These are phyloP conservation scores for Cosmia trapezina DNA, from an alignment of 2,888 invertebrate genomes.

Conservation along the genomic window DNA sequence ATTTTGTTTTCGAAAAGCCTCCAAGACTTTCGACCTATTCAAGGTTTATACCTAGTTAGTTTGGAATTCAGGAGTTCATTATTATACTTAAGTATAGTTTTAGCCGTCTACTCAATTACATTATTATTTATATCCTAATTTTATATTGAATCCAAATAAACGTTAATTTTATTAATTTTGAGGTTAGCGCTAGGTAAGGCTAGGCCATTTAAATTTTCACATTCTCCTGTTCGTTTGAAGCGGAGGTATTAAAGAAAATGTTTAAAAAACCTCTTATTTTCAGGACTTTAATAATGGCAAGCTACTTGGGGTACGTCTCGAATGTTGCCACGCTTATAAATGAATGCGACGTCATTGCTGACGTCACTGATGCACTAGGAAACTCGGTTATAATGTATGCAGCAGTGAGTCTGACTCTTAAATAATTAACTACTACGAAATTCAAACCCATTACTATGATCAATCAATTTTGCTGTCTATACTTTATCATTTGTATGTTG, in stretches of 20 bases:
- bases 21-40: background rate
- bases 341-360: slow-evolving; percentile 82
- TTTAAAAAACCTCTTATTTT: slow-evolving; percentile 38
- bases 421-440: background rate
- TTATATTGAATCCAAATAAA: too few relatives aligned
- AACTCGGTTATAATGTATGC: slow-evolving; percentile 90
- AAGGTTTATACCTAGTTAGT: background rate
- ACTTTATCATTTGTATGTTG: background rate
- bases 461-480: background rate
- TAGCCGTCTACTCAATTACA: too few relatives aligned
- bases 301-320: slow-evolving; percentile 77
- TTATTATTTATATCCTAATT: too few relatives aligned
- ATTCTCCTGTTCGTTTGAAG: background rate
- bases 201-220: background rate
- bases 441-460: background rate
- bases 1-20: background rate
- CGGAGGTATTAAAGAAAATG: background rate
- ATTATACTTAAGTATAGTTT: too few relatives aligned
- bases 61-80: too few relatives aligned
- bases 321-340: slow-evolving; percentile 80
- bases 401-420: slow-evolving; percentile 75
- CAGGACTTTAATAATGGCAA: slow-evolving; percentile 81
- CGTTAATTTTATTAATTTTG: too few relatives aligned
- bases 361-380: slow-evolving; percentile 88
- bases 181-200: too few relatives aligned